These are phyloP conservation scores for Thripadectes ignobilis DNA, from an alignment of 2,797 vertebrate genomes.

Conservation along the genomic window DNA sequence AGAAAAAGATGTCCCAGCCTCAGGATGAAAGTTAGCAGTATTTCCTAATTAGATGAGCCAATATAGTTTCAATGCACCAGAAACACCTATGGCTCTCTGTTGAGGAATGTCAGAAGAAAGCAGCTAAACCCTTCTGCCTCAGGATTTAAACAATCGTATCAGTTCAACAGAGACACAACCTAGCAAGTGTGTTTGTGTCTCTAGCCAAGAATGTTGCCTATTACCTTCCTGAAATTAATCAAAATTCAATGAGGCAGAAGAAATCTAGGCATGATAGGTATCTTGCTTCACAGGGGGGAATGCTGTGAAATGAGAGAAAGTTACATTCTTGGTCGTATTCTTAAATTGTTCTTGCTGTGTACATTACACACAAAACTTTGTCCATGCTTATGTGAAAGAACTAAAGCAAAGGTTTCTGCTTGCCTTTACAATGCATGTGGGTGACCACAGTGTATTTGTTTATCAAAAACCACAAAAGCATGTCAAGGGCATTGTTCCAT, in stretches of 20 bases:
- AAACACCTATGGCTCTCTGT: neutral
- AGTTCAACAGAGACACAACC: neutral
- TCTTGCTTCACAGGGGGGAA: neutral
- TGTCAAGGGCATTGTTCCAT: neutral
- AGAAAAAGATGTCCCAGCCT: neutral
- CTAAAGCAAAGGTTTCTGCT: neutral
- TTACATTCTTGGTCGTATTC: accelerated
- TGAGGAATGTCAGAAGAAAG: neutral
- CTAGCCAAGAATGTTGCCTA: neutral
- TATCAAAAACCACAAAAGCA: neutral
- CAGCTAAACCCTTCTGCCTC: neutral
- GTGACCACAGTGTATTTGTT: neutral
- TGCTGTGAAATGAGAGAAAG: neutral
- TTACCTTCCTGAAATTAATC: neutral
- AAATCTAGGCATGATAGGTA: neutral
- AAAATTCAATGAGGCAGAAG: neutral
- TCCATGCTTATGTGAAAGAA: neutral
- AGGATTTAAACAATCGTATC: neutral
- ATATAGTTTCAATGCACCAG: neutral
- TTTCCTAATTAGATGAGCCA: neutral
- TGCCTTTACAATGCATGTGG: neutral
- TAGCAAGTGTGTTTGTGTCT: neutral
- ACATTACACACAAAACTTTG: neutral
- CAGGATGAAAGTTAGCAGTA: neutral
- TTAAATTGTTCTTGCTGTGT: neutral